Percentiles rank a stretch among this genome's conserved stretches.
Conservation (phyloP, 2,797 vertebrate genomes). For the Eleutherodactylus coqui region DNA sequence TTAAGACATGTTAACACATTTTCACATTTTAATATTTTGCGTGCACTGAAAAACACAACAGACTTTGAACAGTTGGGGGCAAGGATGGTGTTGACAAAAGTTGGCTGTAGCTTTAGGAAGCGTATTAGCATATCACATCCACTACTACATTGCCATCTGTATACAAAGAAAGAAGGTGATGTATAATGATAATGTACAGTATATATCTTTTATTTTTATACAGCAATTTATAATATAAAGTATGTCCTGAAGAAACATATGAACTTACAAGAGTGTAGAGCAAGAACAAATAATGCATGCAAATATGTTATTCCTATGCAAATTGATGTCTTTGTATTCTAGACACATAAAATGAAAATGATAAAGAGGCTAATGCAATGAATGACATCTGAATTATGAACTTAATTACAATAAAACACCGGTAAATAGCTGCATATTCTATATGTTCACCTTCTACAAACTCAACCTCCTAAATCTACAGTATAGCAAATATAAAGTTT, state of each 20-base stretch:
- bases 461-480: too few relatives aligned
- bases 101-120: slow-evolving; percentile 43
- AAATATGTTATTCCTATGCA: neutral
- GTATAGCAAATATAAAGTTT: neutral
- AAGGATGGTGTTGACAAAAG: slow-evolving; percentile 50
- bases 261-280: neutral
- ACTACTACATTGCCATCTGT: slow-evolving; percentile 44
- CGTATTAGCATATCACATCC: slow-evolving; percentile 47
- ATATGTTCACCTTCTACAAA: neutral
- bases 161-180: neutral
- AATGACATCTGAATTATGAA: neutral
- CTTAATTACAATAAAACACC: neutral
- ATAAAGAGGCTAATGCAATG: neutral
- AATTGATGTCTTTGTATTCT: neutral
- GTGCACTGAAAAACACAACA: slow-evolving; percentile 26
- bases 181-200: neutral
- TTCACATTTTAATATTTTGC: slow-evolving; percentile 18
- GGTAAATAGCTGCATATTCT: neutral
- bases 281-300: neutral
- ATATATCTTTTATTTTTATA: neutral
- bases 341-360: neutral
- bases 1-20: slow-evolving; percentile 34
- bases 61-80: slow-evolving; percentile 56
- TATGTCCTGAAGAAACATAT: neutral
- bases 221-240: neutral